phyloP scores from a whole-genome alignment of 2,113 vertebrate species.

The Pristiophorus japonicus region DNA sequence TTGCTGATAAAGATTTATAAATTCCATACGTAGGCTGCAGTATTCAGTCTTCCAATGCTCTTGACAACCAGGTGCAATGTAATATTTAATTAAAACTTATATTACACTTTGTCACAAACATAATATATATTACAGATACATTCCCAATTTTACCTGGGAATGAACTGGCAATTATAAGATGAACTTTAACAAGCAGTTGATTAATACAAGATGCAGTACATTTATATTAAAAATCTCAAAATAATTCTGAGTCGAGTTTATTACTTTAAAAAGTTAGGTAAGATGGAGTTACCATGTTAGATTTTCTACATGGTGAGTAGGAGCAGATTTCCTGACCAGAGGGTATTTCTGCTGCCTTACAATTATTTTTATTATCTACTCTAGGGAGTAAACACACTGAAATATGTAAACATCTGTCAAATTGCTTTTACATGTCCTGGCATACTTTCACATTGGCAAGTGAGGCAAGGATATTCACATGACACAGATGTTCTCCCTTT shows the following conservation, averaged over 20 bases:
- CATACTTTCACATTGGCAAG: not conserved
- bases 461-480: not conserved
- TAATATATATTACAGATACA: not conserved
- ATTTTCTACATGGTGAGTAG: not conserved
- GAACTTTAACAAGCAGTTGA: not conserved
- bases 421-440: not conserved
- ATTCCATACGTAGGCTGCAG: not conserved
- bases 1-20: not conserved
- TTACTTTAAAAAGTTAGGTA: not conserved
- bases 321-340: not conserved
- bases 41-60: not conserved
- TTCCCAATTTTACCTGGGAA: not conserved
- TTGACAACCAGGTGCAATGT: not conserved
- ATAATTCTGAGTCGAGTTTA: not conserved
- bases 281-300: not conserved
- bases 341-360: not conserved
- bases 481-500: not conserved
- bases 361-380: not conserved
- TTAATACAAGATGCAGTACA: too few species aligned
- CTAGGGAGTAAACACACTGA: not conserved
- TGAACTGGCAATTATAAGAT: not conserved
- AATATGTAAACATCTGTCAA: not conserved
- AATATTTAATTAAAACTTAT: not conserved
- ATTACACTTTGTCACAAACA: not conserved
- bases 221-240: not conserved